A percentile compares a stretch with the other conserved stretches of the same genome.
phyloP scores from a whole-genome alignment of 2,888 invertebrate species.

The Hermodice carunculata region DNA sequence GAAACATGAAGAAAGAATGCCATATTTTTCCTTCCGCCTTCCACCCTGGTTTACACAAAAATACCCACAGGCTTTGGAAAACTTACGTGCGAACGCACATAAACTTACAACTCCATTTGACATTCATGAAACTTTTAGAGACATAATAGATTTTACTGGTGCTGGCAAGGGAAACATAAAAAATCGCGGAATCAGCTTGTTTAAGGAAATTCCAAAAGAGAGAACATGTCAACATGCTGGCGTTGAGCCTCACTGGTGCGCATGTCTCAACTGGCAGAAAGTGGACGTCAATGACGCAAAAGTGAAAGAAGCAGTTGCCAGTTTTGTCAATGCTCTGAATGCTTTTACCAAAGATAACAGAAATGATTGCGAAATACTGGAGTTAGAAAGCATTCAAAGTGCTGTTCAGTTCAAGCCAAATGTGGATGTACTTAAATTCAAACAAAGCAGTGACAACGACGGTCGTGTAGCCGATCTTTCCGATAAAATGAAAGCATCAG shows the following conservation, averaged over 20 bases:
- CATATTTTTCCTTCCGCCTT: conserved; percentile 85
- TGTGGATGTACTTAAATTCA: conserved; percentile 77
- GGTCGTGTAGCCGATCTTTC: conserved; percentile 87
- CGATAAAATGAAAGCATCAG: conserved; percentile 74
- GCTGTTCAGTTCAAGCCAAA: conserved; percentile 33
- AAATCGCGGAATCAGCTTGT: conserved; percentile 57
- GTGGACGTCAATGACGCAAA: conserved; percentile 2
- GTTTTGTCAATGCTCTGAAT: conserved; percentile 31
- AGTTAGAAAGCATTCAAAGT: conserved; percentile 17
- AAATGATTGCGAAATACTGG: conserved; percentile 20
- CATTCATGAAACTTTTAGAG: conserved; percentile 83
- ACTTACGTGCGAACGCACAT: conserved; percentile 76
- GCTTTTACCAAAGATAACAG: conserved; percentile 14
- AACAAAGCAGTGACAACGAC: conserved; percentile 82
- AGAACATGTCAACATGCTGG: conserved; percentile 89
- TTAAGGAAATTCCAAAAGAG: conserved; percentile 73
- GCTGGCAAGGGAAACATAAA: conserved; percentile 27
- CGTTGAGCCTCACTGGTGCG: conserved; percentile 96
- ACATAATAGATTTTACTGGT: conserved; percentile 73
- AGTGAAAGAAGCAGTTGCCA: conserved; percentile 22
- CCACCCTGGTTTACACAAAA: conserved; percentile 78
- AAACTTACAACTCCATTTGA: conserved; percentile 89
- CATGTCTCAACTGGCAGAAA: conserved; percentile 76
- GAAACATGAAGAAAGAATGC: conserved; percentile 90
- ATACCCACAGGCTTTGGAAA: conserved; percentile 75